Conservation (phyloP, 1,140 invertebrate species). For the Ganaspis sp. region DNA sequence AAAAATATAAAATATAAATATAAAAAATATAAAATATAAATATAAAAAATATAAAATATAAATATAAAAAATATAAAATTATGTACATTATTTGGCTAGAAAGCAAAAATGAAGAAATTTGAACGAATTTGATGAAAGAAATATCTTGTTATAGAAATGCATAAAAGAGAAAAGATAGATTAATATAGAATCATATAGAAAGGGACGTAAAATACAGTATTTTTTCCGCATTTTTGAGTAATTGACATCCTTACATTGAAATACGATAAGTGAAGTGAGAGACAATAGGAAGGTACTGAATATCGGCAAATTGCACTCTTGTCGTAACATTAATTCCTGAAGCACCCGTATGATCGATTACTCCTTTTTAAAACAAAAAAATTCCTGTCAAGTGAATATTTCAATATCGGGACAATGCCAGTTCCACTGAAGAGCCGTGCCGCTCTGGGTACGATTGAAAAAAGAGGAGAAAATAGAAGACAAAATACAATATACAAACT, state of each 20-base stretch:
- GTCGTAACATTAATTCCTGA: slow-evolving; percentile 25
- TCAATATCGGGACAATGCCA: slow-evolving; percentile 23
- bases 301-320: slow-evolving; percentile 23
- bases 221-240: not conserved
- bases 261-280: not conserved
- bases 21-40: no score
- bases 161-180: not conserved
- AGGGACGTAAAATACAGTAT: not conserved
- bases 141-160: not conserved
- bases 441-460: not conserved
- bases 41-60: no score
- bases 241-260: slow-evolving; percentile 6
- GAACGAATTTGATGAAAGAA: not conserved
- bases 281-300: slow-evolving; percentile 3
- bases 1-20: no score
- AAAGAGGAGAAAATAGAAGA: not conserved
- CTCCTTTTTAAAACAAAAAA: slow-evolving; percentile 13
- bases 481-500: slow-evolving; percentile 13
- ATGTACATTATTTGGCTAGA: no score
- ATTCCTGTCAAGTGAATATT: slow-evolving; percentile 22
- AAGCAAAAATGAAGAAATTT: no score
- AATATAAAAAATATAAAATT: no score
- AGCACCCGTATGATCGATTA: slow-evolving; percentile 5
- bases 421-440: not conserved
- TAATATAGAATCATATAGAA: not conserved